These are phyloP conservation scores for Phoebastria nigripes DNA, from an alignment of 2,797 vertebrate genomes.

Conservation along the genomic window DNA sequence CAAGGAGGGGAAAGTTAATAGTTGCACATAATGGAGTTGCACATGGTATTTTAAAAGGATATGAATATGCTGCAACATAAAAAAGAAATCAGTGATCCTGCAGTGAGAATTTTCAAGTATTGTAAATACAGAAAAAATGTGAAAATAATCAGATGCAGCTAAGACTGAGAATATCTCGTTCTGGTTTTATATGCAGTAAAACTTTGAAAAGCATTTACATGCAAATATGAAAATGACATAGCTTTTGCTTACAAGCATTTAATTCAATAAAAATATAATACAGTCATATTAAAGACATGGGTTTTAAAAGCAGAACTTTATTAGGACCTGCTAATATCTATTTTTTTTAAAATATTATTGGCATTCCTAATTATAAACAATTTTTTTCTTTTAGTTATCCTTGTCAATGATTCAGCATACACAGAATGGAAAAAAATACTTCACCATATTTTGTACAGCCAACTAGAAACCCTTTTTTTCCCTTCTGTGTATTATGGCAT, in stretches of 20 bases:
- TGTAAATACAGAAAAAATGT: background rate
- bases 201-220: background rate
- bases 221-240: background rate
- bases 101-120: background rate
- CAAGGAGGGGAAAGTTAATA: background rate
- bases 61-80: rapidly evolving
- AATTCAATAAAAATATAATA: background rate
- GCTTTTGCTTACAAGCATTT: background rate
- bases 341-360: background rate
- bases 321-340: background rate
- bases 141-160: background rate
- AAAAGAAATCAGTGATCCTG: background rate
- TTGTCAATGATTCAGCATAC: background rate
- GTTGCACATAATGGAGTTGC: background rate
- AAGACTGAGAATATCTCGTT: background rate
- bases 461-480: background rate
- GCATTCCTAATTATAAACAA: background rate
- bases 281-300: background rate
- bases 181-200: background rate
- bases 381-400: background rate
- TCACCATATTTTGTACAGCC: background rate
- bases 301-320: background rate
- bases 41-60: background rate
- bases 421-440: background rate
- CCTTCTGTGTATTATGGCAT: background rate